Conservation (phyloP, 2,888 invertebrate species). For the Monoplex corrugatus region DNA sequence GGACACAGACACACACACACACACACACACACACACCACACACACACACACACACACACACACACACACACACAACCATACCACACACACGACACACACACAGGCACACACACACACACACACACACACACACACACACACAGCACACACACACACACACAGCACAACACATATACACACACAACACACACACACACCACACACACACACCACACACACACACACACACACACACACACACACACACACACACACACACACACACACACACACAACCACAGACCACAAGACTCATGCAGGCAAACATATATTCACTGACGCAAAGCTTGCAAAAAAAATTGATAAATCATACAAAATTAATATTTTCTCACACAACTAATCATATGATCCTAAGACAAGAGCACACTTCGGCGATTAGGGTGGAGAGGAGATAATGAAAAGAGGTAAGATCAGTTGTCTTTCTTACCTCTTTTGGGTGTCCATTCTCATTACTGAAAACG, state of each 20-base stretch:
- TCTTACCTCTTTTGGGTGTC: no score
- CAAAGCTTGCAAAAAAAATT: no score
- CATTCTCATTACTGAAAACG: no score
- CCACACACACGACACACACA: background rate
- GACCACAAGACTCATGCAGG: background rate
- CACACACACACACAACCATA: background rate
- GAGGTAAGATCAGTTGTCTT: no score
- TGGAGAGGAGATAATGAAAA: no score
- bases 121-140: background rate
- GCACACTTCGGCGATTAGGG: no score
- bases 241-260: background rate
- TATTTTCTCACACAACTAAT: no score
- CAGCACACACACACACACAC: conserved; percentile 13
- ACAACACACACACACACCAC: background rate
- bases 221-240: background rate
- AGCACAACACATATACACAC: background rate
- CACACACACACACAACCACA: background rate
- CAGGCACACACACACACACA: background rate
- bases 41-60: background rate
- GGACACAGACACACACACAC: no score
- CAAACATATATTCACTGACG: background rate
- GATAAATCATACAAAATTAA: no score
- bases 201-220: background rate
- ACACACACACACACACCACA: conserved; percentile 4
- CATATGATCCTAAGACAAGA: no score